A percentile compares a stretch with the other conserved stretches of the same genome.
Conservation (phyloP, 2,888 invertebrate species). For the Zele albiditarsus region DNA sequence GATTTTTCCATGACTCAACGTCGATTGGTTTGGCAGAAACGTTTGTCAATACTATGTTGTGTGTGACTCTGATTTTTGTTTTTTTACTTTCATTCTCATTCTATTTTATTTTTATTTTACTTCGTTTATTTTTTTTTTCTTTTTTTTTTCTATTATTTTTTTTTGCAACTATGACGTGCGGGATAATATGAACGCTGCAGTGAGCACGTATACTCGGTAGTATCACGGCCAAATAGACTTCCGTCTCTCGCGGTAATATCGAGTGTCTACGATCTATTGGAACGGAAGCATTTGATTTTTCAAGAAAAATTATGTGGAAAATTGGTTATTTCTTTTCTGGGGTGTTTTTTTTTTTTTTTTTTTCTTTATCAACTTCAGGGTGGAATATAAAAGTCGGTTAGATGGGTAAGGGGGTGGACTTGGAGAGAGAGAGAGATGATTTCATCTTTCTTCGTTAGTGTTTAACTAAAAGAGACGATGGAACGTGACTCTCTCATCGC, state of each 20-base stretch:
- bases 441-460: constrained; percentile 30
- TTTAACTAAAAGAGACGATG: not conserved
- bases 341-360: too few species aligned
- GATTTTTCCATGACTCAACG: constrained; percentile 33
- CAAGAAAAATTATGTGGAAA: constrained; percentile 46
- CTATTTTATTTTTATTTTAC: not conserved
- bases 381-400: not conserved
- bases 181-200: constrained; percentile 29
- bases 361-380: not conserved
- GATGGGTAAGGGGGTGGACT: not conserved
- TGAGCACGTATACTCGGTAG: constrained; percentile 33
- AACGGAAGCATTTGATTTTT: constrained; percentile 43
- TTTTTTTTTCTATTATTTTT: constrained; percentile 14
- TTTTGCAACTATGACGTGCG: not conserved
- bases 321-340: constrained; percentile 25
- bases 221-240: constrained; percentile 43
- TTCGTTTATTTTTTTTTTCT: constrained; percentile 9
- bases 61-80: constrained; percentile 22
- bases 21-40: constrained; percentile 34
- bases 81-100: constrained; percentile 3
- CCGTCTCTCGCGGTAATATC: constrained; percentile 41
- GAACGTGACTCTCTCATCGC: constrained; percentile 23
- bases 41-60: constrained; percentile 36
- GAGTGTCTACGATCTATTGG: constrained; percentile 44
- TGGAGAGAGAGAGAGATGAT: not conserved